Evolutionary conservation across 2,113 vertebrate genomes (phyloP).

Genomic region (Sigmodon hispidus): DNA sequence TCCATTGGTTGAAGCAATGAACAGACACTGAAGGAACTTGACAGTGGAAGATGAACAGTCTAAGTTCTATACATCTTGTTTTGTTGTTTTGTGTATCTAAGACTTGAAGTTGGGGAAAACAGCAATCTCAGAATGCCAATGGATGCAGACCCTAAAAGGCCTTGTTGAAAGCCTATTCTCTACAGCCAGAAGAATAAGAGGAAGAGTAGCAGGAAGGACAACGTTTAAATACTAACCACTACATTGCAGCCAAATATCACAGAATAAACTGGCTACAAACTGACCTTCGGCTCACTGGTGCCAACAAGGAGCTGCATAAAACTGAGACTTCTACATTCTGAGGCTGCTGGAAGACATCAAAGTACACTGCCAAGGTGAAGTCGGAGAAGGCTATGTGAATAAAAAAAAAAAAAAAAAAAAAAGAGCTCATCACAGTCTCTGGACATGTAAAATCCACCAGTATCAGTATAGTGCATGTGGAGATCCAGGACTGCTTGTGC

Average conservation of each 20-base stretch:
- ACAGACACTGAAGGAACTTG: not conserved
- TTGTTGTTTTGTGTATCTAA: not conserved
- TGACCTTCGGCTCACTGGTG: not conserved
- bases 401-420: too few relatives aligned
- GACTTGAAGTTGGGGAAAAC: not conserved
- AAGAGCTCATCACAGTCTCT: not conserved
- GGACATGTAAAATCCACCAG: not conserved
- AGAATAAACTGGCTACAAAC: not conserved
- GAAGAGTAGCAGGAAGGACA: not conserved
- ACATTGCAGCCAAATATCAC: not conserved
- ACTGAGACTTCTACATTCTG: not conserved
- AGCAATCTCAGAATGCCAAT: not conserved
- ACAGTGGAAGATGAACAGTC: not conserved
- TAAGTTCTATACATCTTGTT: not conserved
- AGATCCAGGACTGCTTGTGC: not conserved
- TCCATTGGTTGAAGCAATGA: not conserved
- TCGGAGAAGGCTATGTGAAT: not conserved
- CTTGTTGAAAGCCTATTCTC: not conserved
- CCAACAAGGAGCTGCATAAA: not conserved
- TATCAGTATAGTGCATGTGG: not conserved
- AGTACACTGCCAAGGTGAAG: too few relatives aligned
- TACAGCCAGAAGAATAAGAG: not conserved
- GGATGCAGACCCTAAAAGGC: not conserved
- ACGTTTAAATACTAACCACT: not conserved
- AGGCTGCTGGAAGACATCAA: not conserved